Conservation (phyloP, 2,888 invertebrate genomes). For the Dryococelus australis region DNA sequence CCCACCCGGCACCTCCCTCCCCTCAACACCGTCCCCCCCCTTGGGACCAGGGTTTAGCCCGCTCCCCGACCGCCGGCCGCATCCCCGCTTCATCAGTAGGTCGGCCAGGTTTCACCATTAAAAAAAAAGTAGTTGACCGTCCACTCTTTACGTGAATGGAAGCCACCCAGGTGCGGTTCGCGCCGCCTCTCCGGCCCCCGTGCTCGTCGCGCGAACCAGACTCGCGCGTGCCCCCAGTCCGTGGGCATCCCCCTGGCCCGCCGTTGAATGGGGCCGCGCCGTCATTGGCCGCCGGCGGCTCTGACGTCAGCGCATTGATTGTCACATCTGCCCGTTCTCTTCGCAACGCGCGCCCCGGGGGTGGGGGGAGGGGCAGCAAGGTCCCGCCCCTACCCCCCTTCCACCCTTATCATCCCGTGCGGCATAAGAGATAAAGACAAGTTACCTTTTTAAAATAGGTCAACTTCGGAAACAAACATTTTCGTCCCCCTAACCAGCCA, state of each 20-base stretch:
- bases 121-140: no score
- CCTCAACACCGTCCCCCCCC: no score
- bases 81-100: no score
- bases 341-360: no score
- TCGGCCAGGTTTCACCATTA: no score
- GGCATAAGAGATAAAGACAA: background rate
- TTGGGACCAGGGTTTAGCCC: no score
- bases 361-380: no score
- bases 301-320: slow-evolving; percentile 16
- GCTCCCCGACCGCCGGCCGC: no score
- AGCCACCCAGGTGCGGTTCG: no score
- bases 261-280: slow-evolving; percentile 7
- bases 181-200: background rate
- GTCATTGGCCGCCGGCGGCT: background rate
- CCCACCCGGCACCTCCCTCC: no score
- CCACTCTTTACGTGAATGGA: no score
- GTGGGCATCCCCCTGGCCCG: no score
- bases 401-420: background rate
- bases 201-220: background rate
- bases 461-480: slow-evolving; percentile 11
- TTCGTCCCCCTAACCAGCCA: background rate
- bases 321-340: background rate
- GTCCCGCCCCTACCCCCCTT: background rate
- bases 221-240: background rate
- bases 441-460: slow-evolving; percentile 9